A percentile compares a stretch with the other conserved stretches of the same genome.
phyloP scores from a whole-genome alignment of 2,113 vertebrate genomes.

The Holacanthus passer region DNA sequence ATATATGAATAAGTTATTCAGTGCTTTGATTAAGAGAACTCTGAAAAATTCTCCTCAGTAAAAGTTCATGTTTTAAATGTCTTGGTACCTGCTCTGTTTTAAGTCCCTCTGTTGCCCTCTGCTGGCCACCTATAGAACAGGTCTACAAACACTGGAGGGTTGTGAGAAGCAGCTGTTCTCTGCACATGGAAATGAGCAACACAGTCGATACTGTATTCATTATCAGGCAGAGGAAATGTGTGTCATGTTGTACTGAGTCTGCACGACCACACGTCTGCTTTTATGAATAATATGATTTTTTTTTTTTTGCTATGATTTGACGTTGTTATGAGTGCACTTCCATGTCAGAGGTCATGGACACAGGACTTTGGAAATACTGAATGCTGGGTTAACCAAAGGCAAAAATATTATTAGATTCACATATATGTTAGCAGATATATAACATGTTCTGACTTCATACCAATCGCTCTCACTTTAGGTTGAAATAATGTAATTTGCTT shows the following conservation, averaged over 20 bases:
- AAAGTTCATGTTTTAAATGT: background rate
- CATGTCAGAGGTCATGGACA: slow-evolving; percentile 16
- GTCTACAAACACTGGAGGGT: slow-evolving; percentile 54
- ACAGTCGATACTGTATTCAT: background rate
- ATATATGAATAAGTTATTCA: slow-evolving; percentile 55
- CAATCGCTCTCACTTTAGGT: slow-evolving; percentile 38
- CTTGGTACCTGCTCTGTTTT: slow-evolving; percentile 24
- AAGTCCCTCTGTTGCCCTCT: slow-evolving; percentile 47
- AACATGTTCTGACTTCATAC: slow-evolving; percentile 12
- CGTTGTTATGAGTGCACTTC: slow-evolving; percentile 36
- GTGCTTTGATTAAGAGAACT: slow-evolving; percentile 51
- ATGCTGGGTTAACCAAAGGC: background rate
- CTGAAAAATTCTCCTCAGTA: slow-evolving; percentile 9
- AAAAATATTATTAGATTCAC: slow-evolving; percentile 19
- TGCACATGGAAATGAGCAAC: slow-evolving; percentile 16
- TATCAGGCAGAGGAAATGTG: slow-evolving; percentile 18
- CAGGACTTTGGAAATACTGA: slow-evolving; percentile 6
- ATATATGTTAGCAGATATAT: slow-evolving; percentile 28
- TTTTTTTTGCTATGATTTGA: slow-evolving; percentile 24
- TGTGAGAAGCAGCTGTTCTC: slow-evolving; percentile 32
- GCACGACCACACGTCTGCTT: slow-evolving; percentile 17
- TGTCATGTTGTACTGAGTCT: background rate
- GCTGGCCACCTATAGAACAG: slow-evolving; percentile 40
- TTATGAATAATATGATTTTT: background rate
- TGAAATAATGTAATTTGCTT: slow-evolving; percentile 22